Evolutionary conservation across 2,113 vertebrate genomes (phyloP), one percentile per base, ranked within the genome.

Genomic region (Lycocorax pyrrhopterus): DNA sequence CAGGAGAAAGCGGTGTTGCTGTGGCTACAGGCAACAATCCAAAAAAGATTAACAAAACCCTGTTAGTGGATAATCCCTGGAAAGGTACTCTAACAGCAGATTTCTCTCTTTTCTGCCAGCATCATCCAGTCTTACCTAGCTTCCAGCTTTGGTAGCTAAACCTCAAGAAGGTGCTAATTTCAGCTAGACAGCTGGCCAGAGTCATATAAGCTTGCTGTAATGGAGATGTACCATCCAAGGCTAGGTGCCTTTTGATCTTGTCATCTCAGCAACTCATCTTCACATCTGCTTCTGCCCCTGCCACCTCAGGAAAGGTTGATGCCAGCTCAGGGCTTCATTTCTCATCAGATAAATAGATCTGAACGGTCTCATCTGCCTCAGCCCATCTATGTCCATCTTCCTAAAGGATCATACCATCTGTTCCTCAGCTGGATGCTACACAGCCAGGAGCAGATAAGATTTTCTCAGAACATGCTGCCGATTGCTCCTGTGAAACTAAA

Each of bases 1-100:
- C 25, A 56, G 73, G 66, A 90, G 53, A 66, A 89, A 94, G 51
- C 0, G 0, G 8, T 84, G 91, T 87, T 95, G 60, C 93, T 75
- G 80, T 82, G 56, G 69, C 84, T 89, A 78, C 77, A 56, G 93
- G 80, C 77, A 91, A 49, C 58, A 89, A 75, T 87, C 66, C 84
- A 92, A 60, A 89, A 92, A 74, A 90, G 77, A 90, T 89, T 87
- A 89, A 39, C 69, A 64, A 87, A 93, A 89, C 66, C 47, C 64
- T 72, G 30, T 67, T 77, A 78, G 66, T 9, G 35, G 35, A 56
- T 91, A 95, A 87, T 94, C 92, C 81, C 92, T 91, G 60, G 77
- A 93, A 95, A 94, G 66, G 82, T 91, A 47, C 64, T 72, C 35
- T 49, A 78, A 77, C 39, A 84, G 46, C 73, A 73, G 46, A 91